Evolutionary conservation across 2,113 vertebrate species (phyloP).

Genomic region (Melanerpes aurifrons): DNA sequence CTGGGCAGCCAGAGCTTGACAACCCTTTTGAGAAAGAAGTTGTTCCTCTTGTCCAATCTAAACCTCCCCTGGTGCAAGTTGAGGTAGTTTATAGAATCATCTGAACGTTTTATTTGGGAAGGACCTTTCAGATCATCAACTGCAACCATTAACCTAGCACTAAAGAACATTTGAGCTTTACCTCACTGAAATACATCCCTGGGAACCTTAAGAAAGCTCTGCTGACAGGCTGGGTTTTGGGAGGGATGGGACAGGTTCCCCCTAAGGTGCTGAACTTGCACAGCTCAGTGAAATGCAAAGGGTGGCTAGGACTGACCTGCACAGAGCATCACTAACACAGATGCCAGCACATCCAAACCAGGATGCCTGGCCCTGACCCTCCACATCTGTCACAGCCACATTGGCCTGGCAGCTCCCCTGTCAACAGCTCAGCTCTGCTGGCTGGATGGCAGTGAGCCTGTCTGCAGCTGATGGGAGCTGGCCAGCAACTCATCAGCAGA

Average conservation of each 20-base stretch:
- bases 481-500: slow-evolving; percentile 17
- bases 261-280: neutral
- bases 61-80: too few relatives aligned
- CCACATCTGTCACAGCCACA: neutral
- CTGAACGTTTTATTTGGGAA: too few relatives aligned
- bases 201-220: neutral
- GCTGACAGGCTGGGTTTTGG: neutral
- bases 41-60: too few relatives aligned
- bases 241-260: neutral
- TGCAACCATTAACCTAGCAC: too few relatives aligned
- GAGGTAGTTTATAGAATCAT: too few relatives aligned
- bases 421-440: fast-evolving
- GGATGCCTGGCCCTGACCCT: fast-evolving
- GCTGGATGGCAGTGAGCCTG: neutral
- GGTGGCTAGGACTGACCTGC: neutral
- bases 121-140: too few relatives aligned
- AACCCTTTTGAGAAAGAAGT: too few relatives aligned
- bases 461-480: neutral
- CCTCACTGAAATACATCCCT: neutral
- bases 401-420: neutral
- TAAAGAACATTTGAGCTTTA: neutral
- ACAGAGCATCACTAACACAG: fast-evolving
- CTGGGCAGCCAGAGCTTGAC: too few relatives aligned
- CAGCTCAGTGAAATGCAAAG: neutral
- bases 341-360: fast-evolving